Conservation (phyloP, 2,797 vertebrate genomes). For the Huso huso region DNA sequence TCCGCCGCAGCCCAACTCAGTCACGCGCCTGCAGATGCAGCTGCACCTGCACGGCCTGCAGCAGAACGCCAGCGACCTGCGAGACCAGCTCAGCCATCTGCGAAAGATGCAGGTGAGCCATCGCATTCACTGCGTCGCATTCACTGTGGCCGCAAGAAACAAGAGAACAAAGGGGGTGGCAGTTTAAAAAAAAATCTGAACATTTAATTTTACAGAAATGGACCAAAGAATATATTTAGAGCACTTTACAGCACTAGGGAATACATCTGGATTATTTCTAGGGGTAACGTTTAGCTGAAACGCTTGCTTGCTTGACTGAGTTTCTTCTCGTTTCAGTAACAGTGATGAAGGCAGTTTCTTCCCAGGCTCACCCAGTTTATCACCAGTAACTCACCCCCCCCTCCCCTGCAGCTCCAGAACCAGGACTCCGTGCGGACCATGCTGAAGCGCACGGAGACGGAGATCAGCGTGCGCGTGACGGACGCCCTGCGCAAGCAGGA, state of each 20-base stretch:
- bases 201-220: too few relatives aligned
- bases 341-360: too few relatives aligned
- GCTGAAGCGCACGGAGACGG: conserved; percentile 82
- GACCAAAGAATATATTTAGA: too few relatives aligned
- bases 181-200: too few relatives aligned
- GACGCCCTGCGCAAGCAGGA: conserved; percentile 89
- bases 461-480: conserved; percentile 83
- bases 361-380: too few relatives aligned
- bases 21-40: conserved; percentile 85
- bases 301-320: too few relatives aligned
- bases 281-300: too few relatives aligned
- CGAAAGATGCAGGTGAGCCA: conserved; percentile 79
- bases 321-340: too few relatives aligned
- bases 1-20: conserved; percentile 59
- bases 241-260: too few relatives aligned
- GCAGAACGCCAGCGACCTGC: conserved; percentile 85
- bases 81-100: conserved; percentile 83
- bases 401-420: conserved; percentile 76
- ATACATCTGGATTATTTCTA: too few relatives aligned
- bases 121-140: background rate
- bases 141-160: background rate
- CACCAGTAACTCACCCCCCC: too few relatives aligned
- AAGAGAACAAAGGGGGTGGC: too few relatives aligned
- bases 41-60: conserved; percentile 88
- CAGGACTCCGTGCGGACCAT: conserved; percentile 81